A percentile compares a stretch with the other conserved stretches of the same genome.
Conservation (phyloP, 1,140 invertebrate species). For the Neodiprion pinetum region DNA sequence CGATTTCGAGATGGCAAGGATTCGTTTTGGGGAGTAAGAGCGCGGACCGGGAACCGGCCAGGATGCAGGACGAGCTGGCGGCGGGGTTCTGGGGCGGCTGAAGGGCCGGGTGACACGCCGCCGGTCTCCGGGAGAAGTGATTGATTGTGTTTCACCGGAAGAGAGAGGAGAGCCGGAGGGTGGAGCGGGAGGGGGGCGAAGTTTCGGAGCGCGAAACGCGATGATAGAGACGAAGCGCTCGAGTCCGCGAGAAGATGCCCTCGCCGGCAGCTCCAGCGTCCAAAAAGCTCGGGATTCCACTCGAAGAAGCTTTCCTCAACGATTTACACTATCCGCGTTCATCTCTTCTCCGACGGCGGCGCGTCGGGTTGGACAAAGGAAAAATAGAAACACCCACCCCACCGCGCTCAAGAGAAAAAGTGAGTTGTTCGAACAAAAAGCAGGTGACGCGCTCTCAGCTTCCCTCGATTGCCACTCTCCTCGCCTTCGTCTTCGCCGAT, state of each 20-base stretch:
- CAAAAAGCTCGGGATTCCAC: constrained; percentile 42
- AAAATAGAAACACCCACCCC: constrained; percentile 49
- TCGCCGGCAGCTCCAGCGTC: constrained; percentile 5
- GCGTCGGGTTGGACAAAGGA: constrained; percentile 47
- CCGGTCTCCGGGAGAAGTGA: constrained; percentile 56
- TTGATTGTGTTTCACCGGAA: constrained; percentile 63
- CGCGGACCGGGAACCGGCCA: not conserved
- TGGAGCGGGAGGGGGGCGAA: constrained; percentile 18
- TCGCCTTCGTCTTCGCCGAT: not conserved
- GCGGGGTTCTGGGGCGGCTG: constrained; percentile 11
- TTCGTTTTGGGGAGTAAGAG: not conserved
- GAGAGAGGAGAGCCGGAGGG: constrained; percentile 38
- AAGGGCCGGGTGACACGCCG: constrained; percentile 50
- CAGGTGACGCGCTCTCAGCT: constrained; percentile 43
- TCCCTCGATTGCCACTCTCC: constrained; percentile 31
- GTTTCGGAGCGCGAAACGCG: constrained; percentile 36
- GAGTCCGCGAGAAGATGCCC: constrained; percentile 46
- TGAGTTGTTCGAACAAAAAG: constrained; percentile 40
- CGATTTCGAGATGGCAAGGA: constrained; percentile 11
- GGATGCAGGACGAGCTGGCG: constrained; percentile 8
- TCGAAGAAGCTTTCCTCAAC: constrained; percentile 29
- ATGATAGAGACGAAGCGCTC: constrained; percentile 54
- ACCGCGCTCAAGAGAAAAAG: constrained; percentile 28
- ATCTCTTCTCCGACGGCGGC: constrained; percentile 17
- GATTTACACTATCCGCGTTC: constrained; percentile 26